A percentile compares a stretch with the other conserved stretches of the same genome.
Conservation (phyloP, 64 coral and sea anemone genomes). For the Pocillopora damicornis region DNA sequence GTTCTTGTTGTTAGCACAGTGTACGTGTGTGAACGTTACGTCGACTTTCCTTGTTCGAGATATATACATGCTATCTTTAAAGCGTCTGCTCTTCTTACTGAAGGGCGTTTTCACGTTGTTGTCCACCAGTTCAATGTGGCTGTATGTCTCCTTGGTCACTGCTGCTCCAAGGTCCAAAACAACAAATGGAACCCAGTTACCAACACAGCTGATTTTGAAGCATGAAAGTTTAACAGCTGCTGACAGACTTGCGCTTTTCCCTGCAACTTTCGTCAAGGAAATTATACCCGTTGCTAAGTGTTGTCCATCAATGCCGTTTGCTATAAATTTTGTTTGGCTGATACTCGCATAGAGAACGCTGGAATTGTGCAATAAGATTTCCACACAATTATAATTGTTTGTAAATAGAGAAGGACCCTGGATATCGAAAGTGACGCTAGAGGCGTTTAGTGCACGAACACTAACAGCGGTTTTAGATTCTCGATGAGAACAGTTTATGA, state of each 20-base stretch:
- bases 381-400: constrained; percentile 10
- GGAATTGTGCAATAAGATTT: neutral
- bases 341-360: neutral
- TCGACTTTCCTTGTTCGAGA: neutral
- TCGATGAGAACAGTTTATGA: constrained; percentile 13
- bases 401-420: neutral
- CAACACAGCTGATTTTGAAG: neutral
- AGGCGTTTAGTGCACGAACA: neutral
- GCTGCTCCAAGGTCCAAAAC: neutral
- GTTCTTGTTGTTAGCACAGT: constrained; percentile 26
- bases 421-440: neutral
- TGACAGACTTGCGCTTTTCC: neutral
- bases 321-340: neutral
- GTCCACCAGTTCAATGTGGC: neutral
- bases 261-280: neutral
- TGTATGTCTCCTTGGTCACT: constrained; percentile 15
- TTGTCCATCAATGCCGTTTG: neutral
- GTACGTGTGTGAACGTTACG: neutral
- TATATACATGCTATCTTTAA: constrained; percentile 10
- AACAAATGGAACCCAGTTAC: constrained; percentile 4
- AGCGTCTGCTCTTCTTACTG: neutral
- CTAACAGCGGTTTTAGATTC: neutral
- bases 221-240: neutral
- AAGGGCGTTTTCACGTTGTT: neutral
- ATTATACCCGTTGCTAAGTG: neutral